Evolutionary conservation across 1,140 invertebrate genomes (phyloP).

Genomic region (Dendroctonus ponderosae): DNA sequence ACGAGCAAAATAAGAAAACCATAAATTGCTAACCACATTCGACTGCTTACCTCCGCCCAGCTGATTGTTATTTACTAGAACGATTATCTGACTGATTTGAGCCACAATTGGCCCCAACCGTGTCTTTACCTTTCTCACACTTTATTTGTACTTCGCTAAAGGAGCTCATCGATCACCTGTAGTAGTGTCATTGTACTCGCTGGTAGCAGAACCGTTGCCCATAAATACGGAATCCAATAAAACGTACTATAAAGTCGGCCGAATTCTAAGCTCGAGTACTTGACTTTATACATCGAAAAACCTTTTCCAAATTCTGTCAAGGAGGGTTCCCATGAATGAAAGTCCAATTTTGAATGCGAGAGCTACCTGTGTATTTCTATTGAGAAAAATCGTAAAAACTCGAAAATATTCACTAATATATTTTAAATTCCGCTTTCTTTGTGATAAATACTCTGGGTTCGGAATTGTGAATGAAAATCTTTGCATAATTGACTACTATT

Average conservation of each 20-base stretch:
- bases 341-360: conserved; percentile 5
- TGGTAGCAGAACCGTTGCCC: conserved; percentile 8
- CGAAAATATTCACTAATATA: conserved; percentile 34
- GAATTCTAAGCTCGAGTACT: conserved; percentile 33
- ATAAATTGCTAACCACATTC: no score
- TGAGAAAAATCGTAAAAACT: conserved; percentile 14
- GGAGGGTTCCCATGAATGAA: conserved; percentile 30
- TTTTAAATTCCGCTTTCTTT: conserved; percentile 36
- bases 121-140: conserved; percentile 34
- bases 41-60: no score
- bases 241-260: conserved; percentile 27
- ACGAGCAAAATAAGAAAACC: no score
- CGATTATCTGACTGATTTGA: conserved; percentile 18
- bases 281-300: conserved; percentile 30
- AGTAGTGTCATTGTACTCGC: conserved; percentile 6
- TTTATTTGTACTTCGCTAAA: conserved; percentile 17
- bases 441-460: conserved; percentile 24
- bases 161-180: conserved; percentile 25
- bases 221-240: conserved; percentile 26
- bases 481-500: conserved; percentile 34
- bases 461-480: conserved; percentile 30
- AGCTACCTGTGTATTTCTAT: conserved; percentile 26
- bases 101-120: not conserved
- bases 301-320: conserved; percentile 23
- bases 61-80: conserved; percentile 12